phyloP scores from a whole-genome alignment of 2,113 vertebrate genomes.

The Stictonetta naevosa region DNA sequence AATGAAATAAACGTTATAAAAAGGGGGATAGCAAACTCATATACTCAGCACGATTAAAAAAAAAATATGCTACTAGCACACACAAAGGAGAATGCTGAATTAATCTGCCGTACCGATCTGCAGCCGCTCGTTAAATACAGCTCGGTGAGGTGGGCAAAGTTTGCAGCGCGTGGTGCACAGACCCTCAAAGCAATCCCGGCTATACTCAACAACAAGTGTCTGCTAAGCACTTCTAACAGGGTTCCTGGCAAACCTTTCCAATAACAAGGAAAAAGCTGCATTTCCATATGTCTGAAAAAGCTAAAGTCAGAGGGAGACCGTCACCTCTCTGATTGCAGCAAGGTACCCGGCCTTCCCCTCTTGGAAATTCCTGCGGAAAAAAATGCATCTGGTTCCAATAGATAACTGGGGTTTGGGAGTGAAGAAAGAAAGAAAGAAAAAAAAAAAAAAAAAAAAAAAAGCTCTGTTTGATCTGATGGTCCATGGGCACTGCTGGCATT shows the following conservation, averaged over 20 bases:
- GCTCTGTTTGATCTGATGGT: background rate
- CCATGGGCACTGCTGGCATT: background rate
- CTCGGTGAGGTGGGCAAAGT: background rate
- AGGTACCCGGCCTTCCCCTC: background rate
- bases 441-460: background rate
- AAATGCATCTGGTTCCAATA: slow-evolving; percentile 30
- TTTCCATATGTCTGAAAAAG: background rate
- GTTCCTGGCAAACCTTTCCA: background rate
- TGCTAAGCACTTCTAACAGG: background rate
- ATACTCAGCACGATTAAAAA: background rate
- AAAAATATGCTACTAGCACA: background rate
- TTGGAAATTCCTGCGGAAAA: background rate
- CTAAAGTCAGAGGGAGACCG: background rate
- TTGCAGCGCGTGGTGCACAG: background rate
- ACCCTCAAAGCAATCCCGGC: background rate
- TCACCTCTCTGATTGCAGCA: background rate
- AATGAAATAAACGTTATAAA: slow-evolving; percentile 54
- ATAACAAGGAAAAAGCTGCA: background rate
- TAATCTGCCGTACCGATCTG: rapidly evolving
- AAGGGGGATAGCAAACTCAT: background rate
- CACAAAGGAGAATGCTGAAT: slow-evolving; percentile 11
- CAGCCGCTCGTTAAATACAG: background rate
- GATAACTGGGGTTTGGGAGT: background rate
- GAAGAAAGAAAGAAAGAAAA: background rate
- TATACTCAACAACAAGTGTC: slow-evolving; percentile 47